A percentile compares a stretch with the other conserved stretches of the same genome.
phyloP scores from a whole-genome alignment of 2,113 vertebrate genomes.

The Prochilodus magdalenae region DNA sequence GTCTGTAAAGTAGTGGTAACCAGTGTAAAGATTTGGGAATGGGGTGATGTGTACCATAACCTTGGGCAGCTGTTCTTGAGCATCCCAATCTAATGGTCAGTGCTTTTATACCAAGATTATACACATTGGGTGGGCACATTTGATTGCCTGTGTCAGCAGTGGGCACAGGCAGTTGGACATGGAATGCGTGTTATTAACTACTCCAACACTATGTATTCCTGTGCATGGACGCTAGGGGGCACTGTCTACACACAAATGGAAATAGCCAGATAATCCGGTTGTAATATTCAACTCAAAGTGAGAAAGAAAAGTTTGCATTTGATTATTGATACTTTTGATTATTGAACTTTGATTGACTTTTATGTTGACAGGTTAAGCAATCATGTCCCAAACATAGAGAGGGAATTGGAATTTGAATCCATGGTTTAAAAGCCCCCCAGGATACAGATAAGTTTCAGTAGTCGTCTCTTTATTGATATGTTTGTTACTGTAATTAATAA shows the following conservation, averaged over 20 bases:
- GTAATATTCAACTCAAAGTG: not conserved
- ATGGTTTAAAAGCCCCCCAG: not conserved
- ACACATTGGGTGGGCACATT: too few species aligned
- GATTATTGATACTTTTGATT: not conserved
- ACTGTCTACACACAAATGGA: conserved; percentile 49
- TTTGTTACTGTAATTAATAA: not conserved
- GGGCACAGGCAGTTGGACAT: too few species aligned
- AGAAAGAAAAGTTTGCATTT: not conserved
- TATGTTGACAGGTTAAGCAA: not conserved
- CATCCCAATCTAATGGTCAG: too few species aligned
- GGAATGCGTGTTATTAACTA: too few species aligned
- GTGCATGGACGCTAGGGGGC: conserved; percentile 52
- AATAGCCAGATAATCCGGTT: not conserved
- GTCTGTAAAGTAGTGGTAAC: too few species aligned
- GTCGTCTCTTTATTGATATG: not conserved
- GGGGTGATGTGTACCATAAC: too few species aligned
- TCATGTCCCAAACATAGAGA: not conserved
- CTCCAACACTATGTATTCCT: not conserved
- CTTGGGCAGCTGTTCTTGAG: too few species aligned
- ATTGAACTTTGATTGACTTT: not conserved
- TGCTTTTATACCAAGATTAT: too few species aligned
- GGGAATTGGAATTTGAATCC: not conserved
- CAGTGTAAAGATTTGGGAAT: too few species aligned
- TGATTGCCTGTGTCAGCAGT: too few species aligned
- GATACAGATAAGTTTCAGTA: not conserved